Percentiles rank a stretch among this genome's conserved stretches.
phyloP scores from a whole-genome alignment of 2,797 vertebrate genomes.

The Tenualosa ilisha region DNA sequence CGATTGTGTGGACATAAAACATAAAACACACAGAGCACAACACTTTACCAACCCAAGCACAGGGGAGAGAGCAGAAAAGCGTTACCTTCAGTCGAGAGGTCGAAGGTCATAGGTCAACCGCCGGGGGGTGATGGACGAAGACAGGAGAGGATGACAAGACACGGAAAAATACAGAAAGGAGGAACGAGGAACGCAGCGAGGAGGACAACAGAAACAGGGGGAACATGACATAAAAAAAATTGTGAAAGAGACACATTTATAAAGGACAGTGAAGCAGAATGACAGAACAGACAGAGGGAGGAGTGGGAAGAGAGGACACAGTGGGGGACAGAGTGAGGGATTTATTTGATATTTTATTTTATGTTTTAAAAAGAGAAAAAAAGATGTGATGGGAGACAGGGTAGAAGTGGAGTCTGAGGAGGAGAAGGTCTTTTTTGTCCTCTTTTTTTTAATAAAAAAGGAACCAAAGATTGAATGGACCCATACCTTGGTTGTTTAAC shows the following conservation, averaged over 20 bases:
- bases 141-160: constrained; percentile 64
- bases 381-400: not conserved
- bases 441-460: constrained; percentile 51
- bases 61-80: constrained; percentile 67
- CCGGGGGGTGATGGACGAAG: constrained; percentile 70
- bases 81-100: constrained; percentile 74
- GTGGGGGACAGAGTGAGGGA: constrained; percentile 23
- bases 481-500: constrained; percentile 98
- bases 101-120: constrained; percentile 66
- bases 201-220: constrained; percentile 49
- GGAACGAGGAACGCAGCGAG: constrained; percentile 41
- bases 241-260: constrained; percentile 31
- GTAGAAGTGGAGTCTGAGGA: constrained; percentile 16
- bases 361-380: not conserved
- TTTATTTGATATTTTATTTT: not conserved
- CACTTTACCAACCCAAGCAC: constrained; percentile 61
- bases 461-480: constrained; percentile 73
- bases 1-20: not conserved
- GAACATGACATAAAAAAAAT: constrained; percentile 59
- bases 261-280: not conserved
- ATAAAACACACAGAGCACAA: not conserved
- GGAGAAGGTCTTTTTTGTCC: constrained; percentile 59
- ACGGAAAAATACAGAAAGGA: constrained; percentile 51
- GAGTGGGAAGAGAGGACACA: constrained; percentile 37
- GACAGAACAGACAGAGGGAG: constrained; percentile 24